Conservation (phyloP, 2,113 vertebrate species). For the Azemiops feae region DNA sequence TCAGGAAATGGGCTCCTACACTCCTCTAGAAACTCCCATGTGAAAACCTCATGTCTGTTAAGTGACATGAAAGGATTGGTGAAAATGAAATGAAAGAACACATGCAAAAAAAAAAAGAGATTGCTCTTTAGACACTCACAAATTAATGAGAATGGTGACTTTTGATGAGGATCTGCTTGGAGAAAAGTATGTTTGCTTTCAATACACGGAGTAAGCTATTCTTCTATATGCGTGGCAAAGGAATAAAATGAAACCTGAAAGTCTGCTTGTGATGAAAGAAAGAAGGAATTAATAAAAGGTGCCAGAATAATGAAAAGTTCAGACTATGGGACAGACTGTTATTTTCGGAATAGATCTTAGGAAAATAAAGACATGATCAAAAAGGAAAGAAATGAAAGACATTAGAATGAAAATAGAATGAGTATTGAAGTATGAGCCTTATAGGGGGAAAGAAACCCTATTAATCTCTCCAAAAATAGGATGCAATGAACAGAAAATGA, state of each 20-base stretch:
- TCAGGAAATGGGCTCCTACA: not conserved
- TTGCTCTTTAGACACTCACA: not conserved
- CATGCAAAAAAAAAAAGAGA: not conserved
- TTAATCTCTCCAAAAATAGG: not conserved
- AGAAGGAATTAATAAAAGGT: not conserved
- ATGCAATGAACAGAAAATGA: not conserved
- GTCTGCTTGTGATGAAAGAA: not conserved
- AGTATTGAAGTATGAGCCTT: not conserved
- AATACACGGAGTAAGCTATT: not conserved
- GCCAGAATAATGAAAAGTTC: not conserved
- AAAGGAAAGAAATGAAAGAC: not conserved
- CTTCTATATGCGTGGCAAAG: not conserved
- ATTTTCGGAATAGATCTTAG: not conserved
- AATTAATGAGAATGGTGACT: not conserved
- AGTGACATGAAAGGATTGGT: not conserved
- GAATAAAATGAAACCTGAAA: not conserved
- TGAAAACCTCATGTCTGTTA: not conserved
- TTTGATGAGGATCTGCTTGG: not conserved
- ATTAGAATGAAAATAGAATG: not conserved
- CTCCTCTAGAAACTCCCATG: not conserved
- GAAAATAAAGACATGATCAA: not conserved
- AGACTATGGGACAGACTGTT: not conserved
- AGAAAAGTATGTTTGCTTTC: not conserved
- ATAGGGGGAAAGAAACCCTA: not conserved
- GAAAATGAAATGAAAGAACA: not conserved